These are phyloP conservation scores for Hippocampus guttulatus DNA, from an alignment of 2,113 vertebrate species.

Conservation along the genomic window DNA sequence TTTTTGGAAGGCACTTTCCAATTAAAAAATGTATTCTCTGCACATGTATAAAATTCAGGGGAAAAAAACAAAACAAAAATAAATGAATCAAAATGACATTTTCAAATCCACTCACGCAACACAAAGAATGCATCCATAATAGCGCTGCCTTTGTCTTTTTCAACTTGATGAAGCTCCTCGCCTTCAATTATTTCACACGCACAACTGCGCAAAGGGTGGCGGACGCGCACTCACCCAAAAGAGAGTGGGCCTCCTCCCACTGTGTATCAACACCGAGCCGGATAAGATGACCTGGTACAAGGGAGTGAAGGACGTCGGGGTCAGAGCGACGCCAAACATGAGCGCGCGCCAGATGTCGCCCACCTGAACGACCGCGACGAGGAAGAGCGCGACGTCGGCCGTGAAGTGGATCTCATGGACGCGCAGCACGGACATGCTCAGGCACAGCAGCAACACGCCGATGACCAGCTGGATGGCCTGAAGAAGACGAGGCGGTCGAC, in stretches of 20 bases:
- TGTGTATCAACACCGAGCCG: conserved; percentile 72
- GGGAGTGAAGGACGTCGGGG: not conserved
- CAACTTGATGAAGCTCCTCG: not conserved
- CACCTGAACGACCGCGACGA: conserved; percentile 71
- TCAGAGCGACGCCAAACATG: not conserved
- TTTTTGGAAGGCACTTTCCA: no score
- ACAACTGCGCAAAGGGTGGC: not conserved
- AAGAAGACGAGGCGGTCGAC: not conserved
- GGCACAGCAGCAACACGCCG: conserved; percentile 67
- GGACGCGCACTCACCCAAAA: conserved; percentile 67
- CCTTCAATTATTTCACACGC: not conserved
- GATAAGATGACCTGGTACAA: conserved; percentile 65
- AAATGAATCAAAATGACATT: no score
- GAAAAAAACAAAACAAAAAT: no score
- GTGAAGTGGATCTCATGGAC: conserved; percentile 73
- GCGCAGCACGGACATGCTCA: conserved; percentile 70
- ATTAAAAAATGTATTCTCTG: no score
- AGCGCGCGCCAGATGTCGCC: no score
- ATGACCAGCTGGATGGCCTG: conserved; percentile 76
- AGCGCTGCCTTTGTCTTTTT: no score
- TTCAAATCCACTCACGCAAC: no score
- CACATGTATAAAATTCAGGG: no score
- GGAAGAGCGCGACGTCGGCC: conserved; percentile 64
- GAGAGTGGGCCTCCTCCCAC: conserved; percentile 67
- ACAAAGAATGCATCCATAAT: no score